These are phyloP conservation scores for Zele albiditarsus DNA, from an alignment of 2,888 invertebrate species.

Conservation along the genomic window DNA sequence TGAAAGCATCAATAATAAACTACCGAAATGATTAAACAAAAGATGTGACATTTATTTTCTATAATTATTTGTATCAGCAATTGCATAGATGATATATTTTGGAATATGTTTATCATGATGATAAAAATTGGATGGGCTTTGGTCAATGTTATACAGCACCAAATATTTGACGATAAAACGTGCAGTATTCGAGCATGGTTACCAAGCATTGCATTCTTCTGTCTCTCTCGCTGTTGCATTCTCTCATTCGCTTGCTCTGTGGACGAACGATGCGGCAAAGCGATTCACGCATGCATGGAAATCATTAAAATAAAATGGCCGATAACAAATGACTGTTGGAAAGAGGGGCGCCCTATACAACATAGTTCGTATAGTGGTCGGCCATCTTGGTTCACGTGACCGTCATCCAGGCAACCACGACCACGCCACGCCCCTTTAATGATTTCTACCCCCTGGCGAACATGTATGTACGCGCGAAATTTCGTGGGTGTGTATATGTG, in stretches of 20 bases:
- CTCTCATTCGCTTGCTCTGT: constrained; percentile 30
- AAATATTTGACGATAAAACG: constrained; percentile 17
- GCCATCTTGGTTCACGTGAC: constrained; percentile 73
- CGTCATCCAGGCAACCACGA: constrained; percentile 73
- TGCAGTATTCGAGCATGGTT: constrained; percentile 31
- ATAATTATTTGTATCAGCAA: background rate
- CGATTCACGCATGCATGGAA: constrained; percentile 73
- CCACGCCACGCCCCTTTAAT: constrained; percentile 73
- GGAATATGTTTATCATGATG: background rate
- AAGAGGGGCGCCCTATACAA: constrained; percentile 57
- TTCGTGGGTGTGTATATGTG: constrained; percentile 54
- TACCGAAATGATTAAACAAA: background rate
- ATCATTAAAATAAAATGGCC: constrained; percentile 74
- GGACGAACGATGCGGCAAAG: constrained; percentile 56
- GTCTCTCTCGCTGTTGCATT: constrained; percentile 29
- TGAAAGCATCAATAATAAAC: background rate
- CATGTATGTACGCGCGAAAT: constrained; percentile 64
- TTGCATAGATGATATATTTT: background rate
- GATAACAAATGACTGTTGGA: constrained; percentile 73
- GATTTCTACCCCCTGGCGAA: constrained; percentile 71
- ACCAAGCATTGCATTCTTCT: constrained; percentile 47
- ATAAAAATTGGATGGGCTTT: background rate
- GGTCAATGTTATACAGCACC: background rate
- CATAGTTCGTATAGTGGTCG: constrained; percentile 54
- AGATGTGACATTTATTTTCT: background rate